Conservation (phyloP, 2,888 invertebrate genomes). For the Drosophila pegasa region DNA sequence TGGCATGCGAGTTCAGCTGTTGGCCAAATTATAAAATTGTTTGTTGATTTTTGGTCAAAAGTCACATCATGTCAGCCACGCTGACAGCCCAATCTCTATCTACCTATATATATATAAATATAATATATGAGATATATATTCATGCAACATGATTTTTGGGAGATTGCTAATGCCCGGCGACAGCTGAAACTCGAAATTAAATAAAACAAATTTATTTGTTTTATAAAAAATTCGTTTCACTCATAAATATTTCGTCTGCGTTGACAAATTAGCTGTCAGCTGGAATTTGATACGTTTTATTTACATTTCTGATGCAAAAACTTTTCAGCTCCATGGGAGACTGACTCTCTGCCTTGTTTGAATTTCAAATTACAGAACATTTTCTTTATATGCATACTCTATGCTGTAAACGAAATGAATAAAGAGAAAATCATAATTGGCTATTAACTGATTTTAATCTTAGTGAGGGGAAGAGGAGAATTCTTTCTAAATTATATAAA, state of each 20-base stretch:
- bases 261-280: conserved; percentile 25
- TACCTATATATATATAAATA: conserved; percentile 7
- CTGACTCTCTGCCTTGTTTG: background rate
- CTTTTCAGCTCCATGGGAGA: background rate
- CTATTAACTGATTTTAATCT: background rate
- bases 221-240: conserved; percentile 6
- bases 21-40: conserved; percentile 49
- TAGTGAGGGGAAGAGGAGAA: too few species aligned
- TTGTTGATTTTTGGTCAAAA: conserved; percentile 59
- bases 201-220: conserved; percentile 7
- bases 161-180: conserved; percentile 6
- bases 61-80: conserved; percentile 47
- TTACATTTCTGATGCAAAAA: conserved; percentile 2
- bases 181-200: conserved; percentile 27
- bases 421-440: background rate
- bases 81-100: conserved; percentile 20
- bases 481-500: too few species aligned
- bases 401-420: too few species aligned
- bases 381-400: background rate
- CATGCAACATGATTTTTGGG: too few species aligned
- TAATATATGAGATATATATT: background rate
- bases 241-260: conserved; percentile 20
- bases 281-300: conserved; percentile 1
- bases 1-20: conserved; percentile 25
- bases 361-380: background rate